phyloP scores from a whole-genome alignment of 2,888 invertebrate genomes.

The Tetragnatha montana region DNA sequence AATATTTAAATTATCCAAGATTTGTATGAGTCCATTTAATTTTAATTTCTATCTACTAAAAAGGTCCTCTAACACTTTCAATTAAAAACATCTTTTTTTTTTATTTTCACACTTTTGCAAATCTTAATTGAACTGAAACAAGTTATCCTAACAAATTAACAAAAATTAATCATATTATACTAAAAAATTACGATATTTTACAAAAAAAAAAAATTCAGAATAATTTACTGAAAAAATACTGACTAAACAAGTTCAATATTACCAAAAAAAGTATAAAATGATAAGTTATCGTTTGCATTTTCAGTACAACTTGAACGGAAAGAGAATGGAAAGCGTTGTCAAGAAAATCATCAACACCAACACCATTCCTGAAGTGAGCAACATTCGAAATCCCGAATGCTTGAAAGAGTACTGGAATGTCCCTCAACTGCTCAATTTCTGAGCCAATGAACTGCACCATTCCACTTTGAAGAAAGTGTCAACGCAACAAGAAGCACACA shows the following conservation, averaged over 20 bases:
- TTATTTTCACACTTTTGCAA: too few relatives aligned
- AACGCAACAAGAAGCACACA: too few relatives aligned
- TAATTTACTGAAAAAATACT: too few relatives aligned
- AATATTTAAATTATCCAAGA: too few relatives aligned
- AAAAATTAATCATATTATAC: neutral
- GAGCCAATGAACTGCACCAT: neutral
- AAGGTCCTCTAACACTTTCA: too few relatives aligned
- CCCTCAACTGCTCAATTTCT: constrained; percentile 52
- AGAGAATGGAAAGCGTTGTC: constrained; percentile 62
- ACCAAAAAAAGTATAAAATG: too few relatives aligned
- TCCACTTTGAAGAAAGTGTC: too few relatives aligned
- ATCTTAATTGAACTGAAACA: too few relatives aligned
- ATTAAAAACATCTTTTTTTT: too few relatives aligned
- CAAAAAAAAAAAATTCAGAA: neutral
- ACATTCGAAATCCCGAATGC: constrained; percentile 61
- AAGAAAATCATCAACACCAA: constrained; percentile 60
- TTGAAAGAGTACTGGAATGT: constrained; percentile 50
- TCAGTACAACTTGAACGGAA: constrained; percentile 67
- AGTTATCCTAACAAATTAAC: neutral
- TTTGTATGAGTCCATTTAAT: too few relatives aligned
- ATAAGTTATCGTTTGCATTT: neutral
- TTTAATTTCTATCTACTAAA: too few relatives aligned
- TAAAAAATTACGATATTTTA: neutral
- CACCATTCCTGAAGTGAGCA: constrained; percentile 50
- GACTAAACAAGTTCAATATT: too few relatives aligned